Conservation (phyloP, 2,113 vertebrate species). For the Barbus barbus region DNA sequence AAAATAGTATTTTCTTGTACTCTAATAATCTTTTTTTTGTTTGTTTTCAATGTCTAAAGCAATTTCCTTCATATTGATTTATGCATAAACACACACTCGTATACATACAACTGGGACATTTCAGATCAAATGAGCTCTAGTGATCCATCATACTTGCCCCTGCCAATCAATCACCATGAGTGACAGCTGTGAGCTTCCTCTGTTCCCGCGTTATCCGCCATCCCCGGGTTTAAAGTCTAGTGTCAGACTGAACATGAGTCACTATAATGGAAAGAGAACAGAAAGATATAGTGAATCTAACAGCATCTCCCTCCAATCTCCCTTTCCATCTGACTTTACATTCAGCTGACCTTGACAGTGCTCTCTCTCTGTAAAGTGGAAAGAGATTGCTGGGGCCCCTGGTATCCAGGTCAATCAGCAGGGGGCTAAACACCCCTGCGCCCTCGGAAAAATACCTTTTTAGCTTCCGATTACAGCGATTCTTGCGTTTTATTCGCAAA, state of each 20-base stretch:
- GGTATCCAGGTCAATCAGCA: conserved; percentile 64
- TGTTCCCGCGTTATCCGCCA: neutral
- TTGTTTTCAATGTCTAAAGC: neutral
- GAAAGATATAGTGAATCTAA: conserved; percentile 21
- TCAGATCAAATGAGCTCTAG: conserved; percentile 19
- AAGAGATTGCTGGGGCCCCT: conserved; percentile 29
- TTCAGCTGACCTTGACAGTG: conserved; percentile 32
- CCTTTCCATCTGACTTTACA: conserved; percentile 31
- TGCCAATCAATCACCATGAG: conserved; percentile 16
- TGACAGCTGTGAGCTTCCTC: conserved; percentile 18
- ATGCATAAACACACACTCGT: neutral
- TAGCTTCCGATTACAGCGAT: conserved; percentile 48
- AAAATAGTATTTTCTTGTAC: too few relatives aligned
- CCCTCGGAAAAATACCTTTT: conserved; percentile 33
- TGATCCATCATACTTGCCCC: neutral
- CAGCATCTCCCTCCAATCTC: conserved; percentile 35
- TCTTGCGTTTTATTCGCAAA: conserved; percentile 26
- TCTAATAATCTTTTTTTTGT: too few relatives aligned
- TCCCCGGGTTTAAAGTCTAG: neutral
- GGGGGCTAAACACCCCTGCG: conserved; percentile 32
- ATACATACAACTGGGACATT: neutral
- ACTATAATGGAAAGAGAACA: conserved; percentile 28
- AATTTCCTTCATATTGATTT: neutral
- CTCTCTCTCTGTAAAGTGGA: conserved; percentile 34
- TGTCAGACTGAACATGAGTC: conserved; percentile 7